Percentiles rank a stretch among this genome's conserved stretches.
phyloP scores from a whole-genome alignment of 2,797 vertebrate genomes.

The Champsocephalus gunnari region DNA sequence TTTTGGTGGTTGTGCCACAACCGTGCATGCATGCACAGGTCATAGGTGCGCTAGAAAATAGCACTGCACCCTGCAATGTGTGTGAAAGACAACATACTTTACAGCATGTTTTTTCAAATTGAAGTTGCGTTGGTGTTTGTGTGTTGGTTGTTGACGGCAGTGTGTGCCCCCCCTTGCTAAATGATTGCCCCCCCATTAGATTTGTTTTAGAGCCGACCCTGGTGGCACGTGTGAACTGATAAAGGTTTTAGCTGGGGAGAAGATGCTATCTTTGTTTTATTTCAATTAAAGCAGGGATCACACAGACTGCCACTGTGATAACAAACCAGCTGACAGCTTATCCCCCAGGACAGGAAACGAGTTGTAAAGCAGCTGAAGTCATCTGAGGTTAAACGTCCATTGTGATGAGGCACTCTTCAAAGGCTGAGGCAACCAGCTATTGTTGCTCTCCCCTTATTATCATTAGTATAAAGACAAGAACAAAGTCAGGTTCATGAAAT shows the following conservation, averaged over 20 bases:
- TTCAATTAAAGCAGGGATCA: conserved; percentile 77
- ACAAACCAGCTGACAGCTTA: conserved; percentile 72
- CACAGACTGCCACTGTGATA: conserved; percentile 71
- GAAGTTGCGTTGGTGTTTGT: no score
- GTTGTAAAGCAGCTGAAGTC: conserved; percentile 71
- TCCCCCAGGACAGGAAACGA: conserved; percentile 73
- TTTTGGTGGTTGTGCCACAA: no score
- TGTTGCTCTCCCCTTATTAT: conserved; percentile 56
- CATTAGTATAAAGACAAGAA: conserved; percentile 65
- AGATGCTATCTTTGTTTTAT: conserved; percentile 76
- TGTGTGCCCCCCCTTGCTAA: no score
- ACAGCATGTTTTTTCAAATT: no score
- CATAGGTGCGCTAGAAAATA: no score
- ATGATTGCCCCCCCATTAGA: no score
- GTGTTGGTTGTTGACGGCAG: no score
- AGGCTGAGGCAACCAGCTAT: conserved; percentile 55
- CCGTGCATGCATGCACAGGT: no score
- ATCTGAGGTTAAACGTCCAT: conserved; percentile 75
- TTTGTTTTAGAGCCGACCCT: neutral
- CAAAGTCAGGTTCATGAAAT: conserved; percentile 56
- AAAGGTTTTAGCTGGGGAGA: conserved; percentile 67
- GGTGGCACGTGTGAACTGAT: conserved; percentile 63
- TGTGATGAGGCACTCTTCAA: conserved; percentile 76
- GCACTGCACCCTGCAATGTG: no score
- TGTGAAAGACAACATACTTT: no score